A percentile compares a stretch with the other conserved stretches of the same genome.
These are phyloP conservation scores for Archivesica marissinica DNA, from an alignment of 1,140 invertebrate genomes.

Conservation along the genomic window DNA sequence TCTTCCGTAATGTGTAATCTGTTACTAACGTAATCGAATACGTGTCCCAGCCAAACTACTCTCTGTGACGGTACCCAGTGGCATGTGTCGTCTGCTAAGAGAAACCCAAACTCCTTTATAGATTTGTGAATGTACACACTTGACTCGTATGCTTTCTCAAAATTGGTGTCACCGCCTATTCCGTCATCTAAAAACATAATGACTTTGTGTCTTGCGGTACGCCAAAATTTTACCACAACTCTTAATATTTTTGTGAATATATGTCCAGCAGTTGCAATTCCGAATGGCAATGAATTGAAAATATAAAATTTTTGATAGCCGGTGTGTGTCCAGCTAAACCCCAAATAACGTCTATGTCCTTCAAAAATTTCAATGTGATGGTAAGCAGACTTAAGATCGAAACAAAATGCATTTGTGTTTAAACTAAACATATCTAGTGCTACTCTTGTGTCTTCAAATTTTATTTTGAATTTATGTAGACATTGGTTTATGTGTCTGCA, in stretches of 20 bases:
- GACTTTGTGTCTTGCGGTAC: constrained; percentile 27
- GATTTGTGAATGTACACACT: not conserved
- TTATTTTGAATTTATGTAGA: constrained; percentile 48
- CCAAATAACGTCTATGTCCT: constrained; percentile 50
- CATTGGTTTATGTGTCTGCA: constrained; percentile 51
- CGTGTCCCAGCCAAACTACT: constrained; percentile 47
- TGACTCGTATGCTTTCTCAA: not conserved
- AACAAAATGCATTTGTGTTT: constrained; percentile 12
- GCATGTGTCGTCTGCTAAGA: constrained; percentile 57
- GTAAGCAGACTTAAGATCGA: constrained; percentile 52
- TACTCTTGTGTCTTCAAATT: constrained; percentile 18
- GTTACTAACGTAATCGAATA: not conserved
- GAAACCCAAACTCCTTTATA: constrained; percentile 23
- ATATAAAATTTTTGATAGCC: constrained; percentile 25
- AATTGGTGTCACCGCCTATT: constrained; percentile 22
- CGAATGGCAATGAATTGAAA: too few relatives aligned
- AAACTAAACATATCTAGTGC: constrained; percentile 14
- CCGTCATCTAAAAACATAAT: constrained; percentile 63
- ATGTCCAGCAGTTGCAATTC: too few relatives aligned
- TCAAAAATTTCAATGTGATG: constrained; percentile 41
- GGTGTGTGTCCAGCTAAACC: constrained; percentile 47
- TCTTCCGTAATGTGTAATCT: not conserved
- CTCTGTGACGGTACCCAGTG: constrained; percentile 23
- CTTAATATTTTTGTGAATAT: too few relatives aligned
- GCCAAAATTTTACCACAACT: too few relatives aligned